phyloP scores from a whole-genome alignment of 2,113 vertebrate species.

The Podocnemis expansa region DNA sequence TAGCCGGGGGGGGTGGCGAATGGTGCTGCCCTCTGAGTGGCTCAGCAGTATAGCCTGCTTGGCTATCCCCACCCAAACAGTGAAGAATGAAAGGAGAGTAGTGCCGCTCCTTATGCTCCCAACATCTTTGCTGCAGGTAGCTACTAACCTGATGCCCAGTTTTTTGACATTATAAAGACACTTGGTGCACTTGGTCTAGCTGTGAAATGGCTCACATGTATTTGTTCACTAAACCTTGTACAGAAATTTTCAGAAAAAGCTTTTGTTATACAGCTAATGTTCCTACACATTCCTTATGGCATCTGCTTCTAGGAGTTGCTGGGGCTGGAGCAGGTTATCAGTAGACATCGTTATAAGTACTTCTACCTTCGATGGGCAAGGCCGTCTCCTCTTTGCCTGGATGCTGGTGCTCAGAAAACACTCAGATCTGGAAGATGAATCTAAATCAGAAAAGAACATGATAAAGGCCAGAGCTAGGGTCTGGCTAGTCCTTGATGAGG shows the following conservation, averaged over 20 bases:
- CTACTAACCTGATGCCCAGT: slow-evolving; percentile 12
- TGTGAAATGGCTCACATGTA: neutral
- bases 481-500: neutral
- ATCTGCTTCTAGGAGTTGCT: neutral
- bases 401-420: neutral
- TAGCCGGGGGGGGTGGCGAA: neutral
- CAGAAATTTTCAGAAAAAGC: neutral
- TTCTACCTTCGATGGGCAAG: neutral
- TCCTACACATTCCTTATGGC: neutral
- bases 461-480: neutral
- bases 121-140: slow-evolving; percentile 44
- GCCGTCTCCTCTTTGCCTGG: neutral
- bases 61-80: accelerated
- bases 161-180: neutral
- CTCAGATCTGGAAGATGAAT: slow-evolving; percentile 13
- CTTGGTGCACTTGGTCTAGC: neutral
- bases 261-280: neutral
- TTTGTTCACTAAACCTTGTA: neutral
- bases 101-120: slow-evolving; percentile 15
- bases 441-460: slow-evolving; percentile 16
- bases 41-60: neutral
- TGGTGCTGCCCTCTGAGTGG: accelerated
- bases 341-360: neutral
- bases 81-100: neutral
- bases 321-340: neutral